These are phyloP conservation scores for Scomber scombrus DNA, from an alignment of 2,113 vertebrate species.

Conservation along the genomic window DNA sequence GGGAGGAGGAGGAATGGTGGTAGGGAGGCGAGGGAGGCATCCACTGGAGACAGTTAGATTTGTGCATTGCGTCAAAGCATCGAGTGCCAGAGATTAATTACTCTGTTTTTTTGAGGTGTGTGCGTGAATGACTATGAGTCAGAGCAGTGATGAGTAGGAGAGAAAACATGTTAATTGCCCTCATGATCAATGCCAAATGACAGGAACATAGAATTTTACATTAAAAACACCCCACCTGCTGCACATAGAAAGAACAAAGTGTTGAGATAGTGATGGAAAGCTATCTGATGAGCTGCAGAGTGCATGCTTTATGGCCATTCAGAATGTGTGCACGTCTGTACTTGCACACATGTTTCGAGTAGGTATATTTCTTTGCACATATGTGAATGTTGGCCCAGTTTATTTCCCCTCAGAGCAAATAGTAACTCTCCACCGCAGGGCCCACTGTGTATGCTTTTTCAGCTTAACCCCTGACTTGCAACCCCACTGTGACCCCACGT, in stretches of 20 bases:
- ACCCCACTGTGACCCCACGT: constrained; percentile 50
- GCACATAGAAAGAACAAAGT: constrained; percentile 31
- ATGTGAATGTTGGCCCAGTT: constrained; percentile 19
- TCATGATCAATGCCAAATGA: constrained; percentile 61
- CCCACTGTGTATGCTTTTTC: constrained; percentile 69
- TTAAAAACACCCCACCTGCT: constrained; percentile 37
- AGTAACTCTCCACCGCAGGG: constrained; percentile 28
- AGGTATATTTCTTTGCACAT: constrained; percentile 6
- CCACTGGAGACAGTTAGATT: constrained; percentile 61
- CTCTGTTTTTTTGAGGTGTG: constrained; percentile 62
- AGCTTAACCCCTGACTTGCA: constrained; percentile 67
- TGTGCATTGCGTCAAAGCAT: constrained; percentile 65
- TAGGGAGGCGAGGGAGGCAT: constrained; percentile 60
- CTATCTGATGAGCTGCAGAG: constrained; percentile 1
- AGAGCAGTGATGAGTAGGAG: constrained; percentile 61
- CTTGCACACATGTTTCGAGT: neutral
- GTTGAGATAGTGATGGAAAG: constrained; percentile 11
- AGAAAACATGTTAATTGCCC: constrained; percentile 73
- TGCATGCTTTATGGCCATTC: neutral
- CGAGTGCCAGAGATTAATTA: constrained; percentile 79
- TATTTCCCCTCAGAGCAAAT: constrained; percentile 35
- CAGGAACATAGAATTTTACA: constrained; percentile 55
- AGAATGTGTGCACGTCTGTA: neutral
- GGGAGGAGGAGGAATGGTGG: constrained; percentile 53
- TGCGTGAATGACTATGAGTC: constrained; percentile 66